Conservation (phyloP, 1,140 invertebrate species). For the Hyphantria cunea region DNA sequence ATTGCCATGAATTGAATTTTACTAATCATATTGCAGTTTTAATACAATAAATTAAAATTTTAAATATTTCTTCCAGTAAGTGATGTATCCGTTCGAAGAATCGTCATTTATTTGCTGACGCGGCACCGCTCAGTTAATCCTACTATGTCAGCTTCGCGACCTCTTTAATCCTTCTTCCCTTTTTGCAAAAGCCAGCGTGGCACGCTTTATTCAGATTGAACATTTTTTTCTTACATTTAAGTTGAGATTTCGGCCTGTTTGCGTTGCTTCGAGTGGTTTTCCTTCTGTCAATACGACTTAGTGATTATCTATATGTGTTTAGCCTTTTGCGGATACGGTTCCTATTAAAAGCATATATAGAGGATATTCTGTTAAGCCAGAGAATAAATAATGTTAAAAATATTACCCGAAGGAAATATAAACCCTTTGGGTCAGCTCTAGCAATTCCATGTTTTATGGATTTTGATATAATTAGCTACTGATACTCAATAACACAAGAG, state of each 20-base stretch:
- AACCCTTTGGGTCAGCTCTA: no score
- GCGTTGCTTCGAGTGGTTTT: constrained; percentile 16
- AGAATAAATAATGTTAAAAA: no score
- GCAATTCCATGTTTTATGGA: no score
- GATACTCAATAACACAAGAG: no score
- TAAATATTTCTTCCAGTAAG: constrained; percentile 25
- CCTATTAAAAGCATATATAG: not conserved
- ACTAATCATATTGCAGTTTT: no score
- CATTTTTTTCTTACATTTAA: constrained; percentile 49
- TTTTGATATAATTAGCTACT: no score
- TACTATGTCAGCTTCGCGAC: constrained; percentile 69
- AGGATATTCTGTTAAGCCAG: no score
- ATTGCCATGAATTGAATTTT: no score
- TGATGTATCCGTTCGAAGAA: constrained; percentile 33
- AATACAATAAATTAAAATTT: not conserved
- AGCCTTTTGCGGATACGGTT: constrained; percentile 5
- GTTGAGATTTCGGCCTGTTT: constrained; percentile 43
- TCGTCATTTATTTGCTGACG: constrained; percentile 71
- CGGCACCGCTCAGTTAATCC: constrained; percentile 60
- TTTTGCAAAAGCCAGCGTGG: constrained; percentile 48
- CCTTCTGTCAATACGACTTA: constrained; percentile 15
- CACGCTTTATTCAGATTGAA: constrained; percentile 57
- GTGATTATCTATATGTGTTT: constrained; percentile 4
- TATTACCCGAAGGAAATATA: no score
- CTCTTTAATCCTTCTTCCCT: constrained; percentile 73